Evolutionary conservation across 2,888 invertebrate species (phyloP), one percentile per base, ranked within the genome.

Genomic region (Diloba caeruleocephala): DNA sequence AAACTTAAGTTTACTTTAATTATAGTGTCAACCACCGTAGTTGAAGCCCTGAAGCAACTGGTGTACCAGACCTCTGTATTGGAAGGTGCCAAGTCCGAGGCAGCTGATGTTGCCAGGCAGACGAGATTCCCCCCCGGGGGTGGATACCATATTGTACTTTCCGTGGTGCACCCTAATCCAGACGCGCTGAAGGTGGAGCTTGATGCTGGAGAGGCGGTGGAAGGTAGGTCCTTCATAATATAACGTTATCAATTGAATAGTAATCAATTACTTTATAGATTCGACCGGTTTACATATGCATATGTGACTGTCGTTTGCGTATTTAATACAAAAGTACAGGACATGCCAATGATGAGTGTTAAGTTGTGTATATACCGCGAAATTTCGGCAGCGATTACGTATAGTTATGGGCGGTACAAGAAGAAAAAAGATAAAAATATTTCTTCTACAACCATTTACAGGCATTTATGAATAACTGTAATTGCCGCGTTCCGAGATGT

Each of bases 121-220:
- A 80, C 74, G 6, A 84, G 81, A 66, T 90, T 81, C 82, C 94
- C 82, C 56, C 92, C 84, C 1, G 88, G 78, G 0, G 73, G 65
- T 0, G 83, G 78, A 0, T 89, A 88, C 64, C 85, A 90, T 64
- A 91, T 99, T 23, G 94, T 98, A 10, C 94, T 99, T 37, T 97
- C 97, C 0, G 94, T 98, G 19, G 95, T 98, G 1, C 97, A 97
- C 79, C 98, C 98, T 0, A 95, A 96, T 55, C 98, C 98, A 0
- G 96, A 96, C 44, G 85, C 94, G 19, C 79, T 97, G 43, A 90
- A 94, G 51, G 94, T 97, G 12, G 90, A 95, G 6, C 96, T 98
- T 94, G 94, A 97, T 75, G 95, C 97, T 0, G 92, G 95, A 26
- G 84, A 94, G 42, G 96, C 96, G 2, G 94, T 97, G 0, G 95